phyloP scores from a whole-genome alignment of 1,140 invertebrate genomes.

The Drosophila sp. region DNA sequence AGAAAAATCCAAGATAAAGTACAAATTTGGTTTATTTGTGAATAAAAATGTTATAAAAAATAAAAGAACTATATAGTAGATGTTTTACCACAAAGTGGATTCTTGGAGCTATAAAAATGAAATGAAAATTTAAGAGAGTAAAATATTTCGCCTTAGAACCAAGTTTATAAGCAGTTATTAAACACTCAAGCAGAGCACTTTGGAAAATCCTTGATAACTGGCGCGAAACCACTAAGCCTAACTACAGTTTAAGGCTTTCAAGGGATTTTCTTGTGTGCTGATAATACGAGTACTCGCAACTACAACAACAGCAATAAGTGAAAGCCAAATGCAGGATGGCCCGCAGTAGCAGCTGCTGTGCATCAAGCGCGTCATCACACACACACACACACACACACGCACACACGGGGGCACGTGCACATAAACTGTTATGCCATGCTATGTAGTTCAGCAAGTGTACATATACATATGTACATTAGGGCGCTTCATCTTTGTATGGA shows the following conservation, averaged over 20 bases:
- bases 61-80: too few species aligned
- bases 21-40: too few species aligned
- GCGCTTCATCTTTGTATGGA: too few species aligned
- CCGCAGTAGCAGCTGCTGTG: constrained; percentile 48
- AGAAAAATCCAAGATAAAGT: too few species aligned
- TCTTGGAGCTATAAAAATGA: background rate
- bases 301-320: constrained; percentile 23
- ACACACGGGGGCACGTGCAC: constrained; percentile 26
- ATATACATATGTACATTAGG: background rate
- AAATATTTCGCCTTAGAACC: background rate
- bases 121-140: background rate
- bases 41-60: too few species aligned
- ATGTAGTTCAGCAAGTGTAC: constrained; percentile 22
- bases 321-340: constrained; percentile 39
- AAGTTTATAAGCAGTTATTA: constrained; percentile 8
- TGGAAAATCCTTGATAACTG: constrained; percentile 37
- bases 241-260: constrained; percentile 33
- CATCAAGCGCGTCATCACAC: constrained; percentile 70
- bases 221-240: constrained; percentile 20
- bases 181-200: background rate
- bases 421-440: constrained; percentile 10
- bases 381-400: constrained; percentile 35
- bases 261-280: constrained; percentile 23
- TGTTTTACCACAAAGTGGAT: too few species aligned
- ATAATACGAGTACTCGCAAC: constrained; percentile 10